Conservation (phyloP, 2,113 vertebrate species). For the Reinhardtius hippoglossoides region DNA sequence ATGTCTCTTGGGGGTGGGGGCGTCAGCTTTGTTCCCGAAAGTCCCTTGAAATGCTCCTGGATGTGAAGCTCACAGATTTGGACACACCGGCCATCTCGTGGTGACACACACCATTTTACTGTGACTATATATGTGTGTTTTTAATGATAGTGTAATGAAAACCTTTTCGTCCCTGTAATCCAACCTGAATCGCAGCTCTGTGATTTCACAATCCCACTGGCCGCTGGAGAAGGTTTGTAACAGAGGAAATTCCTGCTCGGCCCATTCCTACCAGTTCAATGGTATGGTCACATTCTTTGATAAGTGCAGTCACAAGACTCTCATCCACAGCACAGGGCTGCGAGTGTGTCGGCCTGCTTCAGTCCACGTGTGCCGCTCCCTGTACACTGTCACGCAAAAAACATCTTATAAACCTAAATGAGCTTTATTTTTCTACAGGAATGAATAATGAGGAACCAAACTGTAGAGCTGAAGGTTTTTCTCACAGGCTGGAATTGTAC, state of each 20-base stretch:
- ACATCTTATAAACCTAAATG: background rate
- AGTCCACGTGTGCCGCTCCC: background rate
- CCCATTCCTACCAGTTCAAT: conserved; percentile 42
- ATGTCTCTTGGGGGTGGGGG: too few relatives aligned
- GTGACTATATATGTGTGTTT: background rate
- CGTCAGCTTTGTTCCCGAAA: too few relatives aligned
- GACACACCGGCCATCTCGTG: too few relatives aligned
- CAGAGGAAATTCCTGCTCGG: conserved; percentile 39
- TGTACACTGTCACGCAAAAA: background rate
- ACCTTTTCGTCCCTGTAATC: background rate
- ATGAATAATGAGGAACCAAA: background rate
- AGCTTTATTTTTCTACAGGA: background rate
- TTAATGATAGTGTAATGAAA: background rate
- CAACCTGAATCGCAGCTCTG: background rate
- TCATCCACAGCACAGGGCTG: background rate
- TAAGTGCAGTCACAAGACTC: conserved; percentile 71
- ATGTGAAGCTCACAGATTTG: too few relatives aligned
- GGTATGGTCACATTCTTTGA: conserved; percentile 35
- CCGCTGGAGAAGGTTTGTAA: conserved; percentile 42
- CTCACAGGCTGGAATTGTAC: background rate
- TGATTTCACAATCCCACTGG: conserved; percentile 32
- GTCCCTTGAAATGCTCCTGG: too few relatives aligned
- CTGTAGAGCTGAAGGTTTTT: background rate
- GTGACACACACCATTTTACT: background rate
- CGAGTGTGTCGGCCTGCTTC: conserved; percentile 7